Evolutionary conservation across 2,888 invertebrate genomes (phyloP), one percentile per base, ranked within the genome.

Genomic region (Buathra laborator): DNA sequence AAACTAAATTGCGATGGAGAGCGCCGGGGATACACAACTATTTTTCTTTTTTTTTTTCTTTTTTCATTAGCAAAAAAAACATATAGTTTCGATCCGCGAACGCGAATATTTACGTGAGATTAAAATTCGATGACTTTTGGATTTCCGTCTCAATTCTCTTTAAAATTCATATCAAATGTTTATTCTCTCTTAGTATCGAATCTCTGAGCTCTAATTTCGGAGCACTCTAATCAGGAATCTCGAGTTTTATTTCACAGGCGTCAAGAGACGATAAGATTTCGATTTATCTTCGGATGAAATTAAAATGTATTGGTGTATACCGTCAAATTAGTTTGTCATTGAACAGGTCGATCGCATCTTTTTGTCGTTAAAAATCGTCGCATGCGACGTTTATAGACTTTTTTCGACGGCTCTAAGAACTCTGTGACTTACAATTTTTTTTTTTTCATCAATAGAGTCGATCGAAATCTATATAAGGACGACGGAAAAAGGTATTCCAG

Each of bases 311-410:
- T 1, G 24, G 19, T 19, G 12, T 24, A 24, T 24, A 10, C 16
- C 19, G 19, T 37, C 37, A 19, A 53, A 10, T 16, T 19, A 19
- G 29, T 62, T 14, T 9, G 14, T n/a, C 29, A 4, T 62, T 14
- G 62, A n/a, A 62, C 14, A 32, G 14, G 1, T 16, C 7, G 32
- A 10, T 32, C 29, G 32, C 29, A 70, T 70, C 2, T 29, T 32
- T 10, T 16, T 51, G 29, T 3, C 24, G 24, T 24, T 24, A 72
- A 72, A 56, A 72, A 72, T 44, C 53, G 43, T 72, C 71, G 24
- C 24, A 3, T 2, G 24, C 3, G 43, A 53, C 53, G 56, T 48
- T 32, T 70, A 53, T 14, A 56, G 24, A 16, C 4, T 56, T 71
- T 59, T 44, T 62, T 62, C 37, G 24, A n/a, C 56, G 43, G 59